Evolutionary conservation across 2,797 vertebrate species (phyloP).

Genomic region (Tauraco hartlaubi): DNA sequence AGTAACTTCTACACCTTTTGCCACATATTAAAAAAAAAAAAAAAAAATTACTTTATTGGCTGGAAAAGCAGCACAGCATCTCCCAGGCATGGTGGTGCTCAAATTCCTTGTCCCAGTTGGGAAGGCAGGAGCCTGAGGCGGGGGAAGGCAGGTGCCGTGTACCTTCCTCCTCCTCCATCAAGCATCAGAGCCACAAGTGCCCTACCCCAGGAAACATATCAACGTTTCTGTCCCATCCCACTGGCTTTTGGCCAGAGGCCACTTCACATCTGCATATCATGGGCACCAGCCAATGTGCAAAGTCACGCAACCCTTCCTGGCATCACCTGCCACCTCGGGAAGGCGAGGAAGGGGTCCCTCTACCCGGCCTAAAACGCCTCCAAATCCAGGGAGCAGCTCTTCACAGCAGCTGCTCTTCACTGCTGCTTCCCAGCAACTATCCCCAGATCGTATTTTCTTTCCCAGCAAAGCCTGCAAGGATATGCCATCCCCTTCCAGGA

Average conservation of each 20-base stretch:
- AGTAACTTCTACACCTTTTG: neutral
- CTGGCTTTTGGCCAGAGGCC: neutral
- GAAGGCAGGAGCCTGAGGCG: neutral
- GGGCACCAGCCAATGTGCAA: fast-evolving
- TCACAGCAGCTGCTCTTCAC: neutral
- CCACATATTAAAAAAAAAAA: fast-evolving
- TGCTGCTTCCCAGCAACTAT: neutral
- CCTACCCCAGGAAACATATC: fast-evolving
- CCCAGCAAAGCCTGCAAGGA: neutral
- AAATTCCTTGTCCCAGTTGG: fast-evolving
- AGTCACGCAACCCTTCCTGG: neutral
- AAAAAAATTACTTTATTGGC: neutral
- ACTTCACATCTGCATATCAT: fast-evolving
- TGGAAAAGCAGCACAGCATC: neutral
- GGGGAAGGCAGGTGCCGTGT: neutral
- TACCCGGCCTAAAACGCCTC: fast-evolving
- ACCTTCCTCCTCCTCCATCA: fast-evolving
- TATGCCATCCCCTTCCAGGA: neutral
- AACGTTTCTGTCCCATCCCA: fast-evolving
- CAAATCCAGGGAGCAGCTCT: neutral
- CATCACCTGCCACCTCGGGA: fast-evolving
- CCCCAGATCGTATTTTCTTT: fast-evolving
- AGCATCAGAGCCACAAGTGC: fast-evolving
- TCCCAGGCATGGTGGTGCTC: neutral
- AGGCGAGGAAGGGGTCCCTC: fast-evolving